Base-by-base conservation (phyloP, 2,888 invertebrate genomes). In the Mesochorus sp. region DNA sequence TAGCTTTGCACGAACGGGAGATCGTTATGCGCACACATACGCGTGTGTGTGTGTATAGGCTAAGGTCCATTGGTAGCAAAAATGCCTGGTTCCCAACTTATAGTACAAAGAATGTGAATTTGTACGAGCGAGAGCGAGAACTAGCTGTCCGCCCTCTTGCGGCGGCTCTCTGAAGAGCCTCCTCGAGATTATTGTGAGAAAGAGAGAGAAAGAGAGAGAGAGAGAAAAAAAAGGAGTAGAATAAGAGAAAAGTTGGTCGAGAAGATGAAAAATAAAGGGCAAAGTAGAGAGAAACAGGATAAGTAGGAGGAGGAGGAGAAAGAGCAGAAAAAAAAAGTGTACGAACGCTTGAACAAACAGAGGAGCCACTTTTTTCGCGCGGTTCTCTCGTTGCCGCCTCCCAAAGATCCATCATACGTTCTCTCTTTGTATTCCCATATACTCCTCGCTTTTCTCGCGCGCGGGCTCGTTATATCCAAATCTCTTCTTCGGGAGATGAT, bases 301-400 rank as follows among this genome's bases (percentile, higher is more conserved):
- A 61, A n/a, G n/a, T n/a, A 78, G 37, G 55, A 8, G 2, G n/a
- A 59, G 24, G 37, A 26, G 17, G 62, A 49, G 31, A 44, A 67
- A 12, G 66, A 77, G 44, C 39, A 68, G 72, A 37, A 53, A 76
- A 72, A 80, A 76, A 84, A 81, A 83, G 81, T 59, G 57, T 81
- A 82, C 79, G 80, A 81, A 84, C 78, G 83, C 85, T 86, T 87
- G 83, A 83, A 80, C 83, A 87, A 87, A 87, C 86, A 87, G 86
- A 85, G 83, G 83, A 87, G 85, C 85, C 85, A 84, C 84, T 86
- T 87, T 67, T n/a, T 86, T 85, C 86, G 87, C 86, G 83, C 84
- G 83, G 81, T 82, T 75, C 62, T 61, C 79, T 80, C 80, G 86
- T 86, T 85, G 80, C 82, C 86, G 86, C 86, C 85, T 86, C 83